Evolutionary conservation across 2,113 vertebrate species (phyloP).

Genomic region (Okapia johnstoni): DNA sequence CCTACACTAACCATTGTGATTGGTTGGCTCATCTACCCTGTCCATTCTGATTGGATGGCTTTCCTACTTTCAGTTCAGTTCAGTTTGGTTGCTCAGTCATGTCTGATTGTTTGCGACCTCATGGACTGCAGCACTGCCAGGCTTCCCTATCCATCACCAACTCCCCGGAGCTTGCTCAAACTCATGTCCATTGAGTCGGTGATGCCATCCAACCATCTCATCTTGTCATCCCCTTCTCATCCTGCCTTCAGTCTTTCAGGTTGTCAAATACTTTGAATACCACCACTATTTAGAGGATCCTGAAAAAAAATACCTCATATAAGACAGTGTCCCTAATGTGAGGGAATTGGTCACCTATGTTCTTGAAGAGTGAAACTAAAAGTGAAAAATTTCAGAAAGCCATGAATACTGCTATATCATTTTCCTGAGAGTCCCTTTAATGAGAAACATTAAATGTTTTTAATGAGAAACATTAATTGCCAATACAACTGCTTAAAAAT

Average conservation of each 20-base stretch:
- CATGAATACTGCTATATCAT: not conserved
- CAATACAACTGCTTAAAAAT: not conserved
- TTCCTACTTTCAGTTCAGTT: not conserved
- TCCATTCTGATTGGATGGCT: not conserved
- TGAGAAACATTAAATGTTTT: not conserved
- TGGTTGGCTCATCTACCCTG: not conserved
- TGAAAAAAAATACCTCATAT: not conserved
- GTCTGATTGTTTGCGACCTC: fast-evolving
- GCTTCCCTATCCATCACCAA: not conserved
- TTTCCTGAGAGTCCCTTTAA: not conserved
- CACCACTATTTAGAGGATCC: not conserved
- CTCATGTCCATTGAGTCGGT: not conserved
- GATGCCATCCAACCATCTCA: not conserved
- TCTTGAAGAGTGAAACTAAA: not conserved
- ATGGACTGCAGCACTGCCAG: fast-evolving
- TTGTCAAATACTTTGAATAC: not conserved
- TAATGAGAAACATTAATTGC: not conserved
- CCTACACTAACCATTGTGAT: not conserved
- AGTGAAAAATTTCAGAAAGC: not conserved
- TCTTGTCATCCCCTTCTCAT: not conserved
- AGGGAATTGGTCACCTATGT: not conserved
- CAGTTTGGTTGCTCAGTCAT: not conserved
- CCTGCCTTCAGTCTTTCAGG: not conserved
- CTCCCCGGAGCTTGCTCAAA: not conserved
- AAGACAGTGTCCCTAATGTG: not conserved